Evolutionary conservation across 2,888 invertebrate species (phyloP).

Genomic region (Parthenolecanium corni): DNA sequence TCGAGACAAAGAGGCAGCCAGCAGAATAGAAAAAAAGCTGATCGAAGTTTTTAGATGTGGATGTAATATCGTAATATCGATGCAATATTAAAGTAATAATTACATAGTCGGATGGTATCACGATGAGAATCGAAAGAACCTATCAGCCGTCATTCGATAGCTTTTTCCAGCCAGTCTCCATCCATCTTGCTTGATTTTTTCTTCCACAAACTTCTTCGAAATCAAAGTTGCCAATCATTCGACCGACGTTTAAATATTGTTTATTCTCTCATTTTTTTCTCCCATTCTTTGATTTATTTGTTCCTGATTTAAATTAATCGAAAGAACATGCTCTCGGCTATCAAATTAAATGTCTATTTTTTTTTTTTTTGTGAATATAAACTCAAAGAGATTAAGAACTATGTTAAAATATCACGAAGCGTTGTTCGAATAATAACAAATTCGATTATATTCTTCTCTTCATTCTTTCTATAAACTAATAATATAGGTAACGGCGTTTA

Average conservation of each 20-base stretch:
- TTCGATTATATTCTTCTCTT: too few species aligned
- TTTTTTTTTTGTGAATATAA: constrained; percentile 8
- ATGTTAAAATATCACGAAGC: too few species aligned
- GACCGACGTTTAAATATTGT: constrained; percentile 28
- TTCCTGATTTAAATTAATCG: constrained; percentile 28
- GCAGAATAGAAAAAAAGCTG: constrained; percentile 14
- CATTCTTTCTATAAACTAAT: too few species aligned
- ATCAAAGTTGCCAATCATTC: constrained; percentile 29
- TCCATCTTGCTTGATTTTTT: background rate
- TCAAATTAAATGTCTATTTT: constrained; percentile 27
- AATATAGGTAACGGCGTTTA: too few species aligned
- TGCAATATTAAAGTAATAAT: constrained; percentile 23
- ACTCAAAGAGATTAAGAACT: background rate
- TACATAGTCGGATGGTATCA: constrained; percentile 23
- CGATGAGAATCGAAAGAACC: constrained; percentile 28
- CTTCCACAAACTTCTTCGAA: constrained; percentile 15
- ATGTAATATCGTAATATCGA: constrained; percentile 29
- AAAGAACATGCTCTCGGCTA: constrained; percentile 19
- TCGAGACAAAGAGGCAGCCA: background rate
- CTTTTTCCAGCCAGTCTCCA: constrained; percentile 20
- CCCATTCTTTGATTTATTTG: constrained; percentile 26
- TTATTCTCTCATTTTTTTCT: constrained; percentile 27
- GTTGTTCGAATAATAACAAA: too few species aligned
- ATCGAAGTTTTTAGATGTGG: constrained; percentile 25
- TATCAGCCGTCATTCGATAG: constrained; percentile 27